Evolutionary conservation across 1,140 invertebrate genomes (phyloP), one percentile per base, ranked within the genome.

Genomic region (Lepidurus arcticus): DNA sequence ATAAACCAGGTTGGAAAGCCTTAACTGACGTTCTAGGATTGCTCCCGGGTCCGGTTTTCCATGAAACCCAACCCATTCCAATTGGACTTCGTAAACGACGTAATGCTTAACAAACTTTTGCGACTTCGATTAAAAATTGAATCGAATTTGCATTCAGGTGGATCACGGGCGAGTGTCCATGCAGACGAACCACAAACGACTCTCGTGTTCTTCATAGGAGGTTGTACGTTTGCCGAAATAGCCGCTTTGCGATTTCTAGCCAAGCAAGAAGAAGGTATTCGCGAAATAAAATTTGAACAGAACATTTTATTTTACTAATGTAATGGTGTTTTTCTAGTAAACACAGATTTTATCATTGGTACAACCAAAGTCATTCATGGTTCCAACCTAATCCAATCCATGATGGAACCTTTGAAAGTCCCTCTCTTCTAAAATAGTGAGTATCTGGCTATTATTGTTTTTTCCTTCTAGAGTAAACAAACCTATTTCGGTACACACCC

Each of bases 301-400:
- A 34, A 34, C 34, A 34, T 34, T 34, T 1, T 34, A 34, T 21
- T 77, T 74, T 80, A 76, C 76, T 79, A 74, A 44, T 44, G 42
- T 47, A 16, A 75, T 78, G 76, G 53, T 80, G 42, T 78, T 79
- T 81, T 89, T 89, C 73, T 84, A 91, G 90, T 92, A 53, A 93
- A 93, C 83, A 92, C 94, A 21, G 95, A 98, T 84, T 98, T 97
- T 86, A 89, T 98, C 16, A 90, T 98, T 77, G 91, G 93, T 74
- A 97, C 96, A 21, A 98, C 96, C 1, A 96, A 96, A 85, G 87
- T 98, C 21, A 93, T 97, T 42, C 98, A 96, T 87, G 96, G 96
- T 75, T 91, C 91, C 79, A 90, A 91, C 74, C 95, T 98, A 83
- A 86, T 98, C 8, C 88, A 91, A 82, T 90, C 91, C 11, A 84